Evolutionary conservation across 2,113 vertebrate genomes (phyloP), one percentile per base, ranked within the genome.

Genomic region (Gallinago jamesoni): DNA sequence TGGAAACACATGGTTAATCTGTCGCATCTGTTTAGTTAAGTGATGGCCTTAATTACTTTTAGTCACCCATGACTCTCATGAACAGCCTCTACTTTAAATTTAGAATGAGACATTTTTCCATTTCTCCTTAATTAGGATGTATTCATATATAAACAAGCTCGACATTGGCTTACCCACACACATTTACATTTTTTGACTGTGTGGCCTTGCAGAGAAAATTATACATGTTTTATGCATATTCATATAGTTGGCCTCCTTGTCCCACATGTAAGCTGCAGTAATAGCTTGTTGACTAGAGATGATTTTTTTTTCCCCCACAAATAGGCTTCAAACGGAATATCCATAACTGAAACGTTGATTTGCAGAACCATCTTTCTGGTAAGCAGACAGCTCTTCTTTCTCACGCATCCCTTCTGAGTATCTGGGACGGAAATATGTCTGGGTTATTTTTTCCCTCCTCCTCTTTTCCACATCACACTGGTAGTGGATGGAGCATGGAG

Each of bases 71-170:
- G 53, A 55, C 52, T 85, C 50, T 55, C 28, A 52, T 48, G 90
- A 76, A 14, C 21, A 66, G 67, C 55, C 50, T 68, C 19, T 67
- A 82, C n/a, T 88, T 80, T 60, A 90, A 75, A 57, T 86, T 93
- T 80, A 84, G 45, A 82, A 16, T 41, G 76, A 89, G 83, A 74
- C 60, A 30, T 77, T 78, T 68, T 97, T 91, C 66, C 37, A 45
- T 84, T 86, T 80, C 56, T 60, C 80, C 41, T 43, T 57, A 68
- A 90, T 94, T 95, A 87, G 41, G 60, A 85, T 88, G 67, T 94
- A 74, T 88, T 92, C 76, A 59, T 30, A 22, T 50, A 50, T 64
- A 93, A 94, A 72, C 56, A 89, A 74, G 37, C 5, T 57, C 3
- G 0, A 39, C 20, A 35, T 50, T 30, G 55, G 33, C 59, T 87